Evolutionary conservation across 2,113 vertebrate genomes (phyloP), one percentile per base, ranked within the genome.

Genomic region (Silurus glanis): DNA sequence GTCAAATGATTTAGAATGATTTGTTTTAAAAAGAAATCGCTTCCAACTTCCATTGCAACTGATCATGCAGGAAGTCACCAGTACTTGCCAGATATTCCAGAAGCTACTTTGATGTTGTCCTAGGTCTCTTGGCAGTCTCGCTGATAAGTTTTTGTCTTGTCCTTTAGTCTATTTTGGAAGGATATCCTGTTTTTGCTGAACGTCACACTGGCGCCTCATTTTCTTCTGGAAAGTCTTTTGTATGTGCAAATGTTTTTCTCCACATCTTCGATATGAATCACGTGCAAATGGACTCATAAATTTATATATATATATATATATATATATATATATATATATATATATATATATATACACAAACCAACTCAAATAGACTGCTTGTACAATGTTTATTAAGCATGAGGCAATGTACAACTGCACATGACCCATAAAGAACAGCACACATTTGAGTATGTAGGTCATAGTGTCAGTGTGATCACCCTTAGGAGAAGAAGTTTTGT

Each of bases 381-480:
- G 3, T 51, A 69, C 16, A 47, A 69, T 82, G 28, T 37, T 45
- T 85, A 23, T 69, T 76, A 13, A 76, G 21, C 83, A 10, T 28
- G n/a, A 84, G 45, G 9, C 10, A 58, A 59, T 25, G 56, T n/a
- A 76, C 55, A 53, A 51, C 62, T 79, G 23, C 69, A 51, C 7
- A 56, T 84, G 58, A 37, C 76, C 72, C 80, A 83, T 66, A 58
- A 87, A 78, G 49, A 66, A 6, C 28, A 17, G 84, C 23, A 67
- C 83, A 51, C n/a, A 62, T 62, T 49, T 83, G 5, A 66, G 59
- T 83, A 88, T 87, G 75, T 88, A 85, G 88, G 87, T 89, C 90
- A 90, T 67, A 87, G 72, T 83, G 86, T 85, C 87, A 87, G 87
- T 69, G 53, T 14, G 61, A 80, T 72, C 28, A 67, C 58, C 59